Percentiles rank a stretch among this genome's conserved stretches.
phyloP scores from a whole-genome alignment of 2,113 vertebrate genomes.

The Rhegmatorhina hoffmannsi region DNA sequence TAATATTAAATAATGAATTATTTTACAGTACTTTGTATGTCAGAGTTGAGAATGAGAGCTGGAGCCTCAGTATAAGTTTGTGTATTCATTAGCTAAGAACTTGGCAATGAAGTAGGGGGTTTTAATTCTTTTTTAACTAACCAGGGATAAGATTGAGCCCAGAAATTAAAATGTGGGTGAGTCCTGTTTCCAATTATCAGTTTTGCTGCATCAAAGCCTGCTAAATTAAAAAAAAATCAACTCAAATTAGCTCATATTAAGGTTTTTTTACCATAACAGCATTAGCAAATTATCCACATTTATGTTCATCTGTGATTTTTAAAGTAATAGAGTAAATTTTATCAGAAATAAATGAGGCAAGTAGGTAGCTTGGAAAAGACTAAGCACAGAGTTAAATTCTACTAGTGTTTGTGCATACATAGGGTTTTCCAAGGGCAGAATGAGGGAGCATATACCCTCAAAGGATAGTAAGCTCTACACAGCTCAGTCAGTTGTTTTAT shows the following conservation, averaged over 20 bases:
- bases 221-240: not conserved
- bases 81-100: not conserved
- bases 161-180: not conserved
- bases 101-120: not conserved
- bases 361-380: not conserved
- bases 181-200: not conserved
- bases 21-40: not conserved
- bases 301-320: not conserved
- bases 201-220: not conserved
- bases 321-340: not conserved
- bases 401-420: not conserved
- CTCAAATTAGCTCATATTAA: not conserved
- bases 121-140: not conserved
- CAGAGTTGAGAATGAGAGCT: not conserved
- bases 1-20: conserved; percentile 1
- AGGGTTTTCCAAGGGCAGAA: not conserved
- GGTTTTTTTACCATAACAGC: not conserved
- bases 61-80: not conserved
- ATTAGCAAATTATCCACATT: not conserved
- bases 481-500: not conserved
- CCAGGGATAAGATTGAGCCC: not conserved
- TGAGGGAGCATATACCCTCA: not conserved
- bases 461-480: not conserved
- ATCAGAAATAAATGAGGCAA: not conserved
- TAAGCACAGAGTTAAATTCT: not conserved